Base-by-base conservation (phyloP, 2,113 vertebrate species). In the Prolemur simus region DNA sequence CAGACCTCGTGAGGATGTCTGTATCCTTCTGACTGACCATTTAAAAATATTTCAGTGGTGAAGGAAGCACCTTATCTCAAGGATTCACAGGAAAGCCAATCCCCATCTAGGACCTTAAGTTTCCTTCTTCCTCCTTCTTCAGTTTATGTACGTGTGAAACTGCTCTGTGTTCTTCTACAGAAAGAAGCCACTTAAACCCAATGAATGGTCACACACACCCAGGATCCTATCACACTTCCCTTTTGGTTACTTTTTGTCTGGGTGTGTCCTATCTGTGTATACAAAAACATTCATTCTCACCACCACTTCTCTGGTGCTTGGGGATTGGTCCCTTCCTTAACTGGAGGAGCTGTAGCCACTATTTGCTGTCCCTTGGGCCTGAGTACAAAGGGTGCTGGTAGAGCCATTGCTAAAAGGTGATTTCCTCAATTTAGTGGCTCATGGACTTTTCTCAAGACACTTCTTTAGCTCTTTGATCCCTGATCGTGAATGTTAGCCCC, bases 171-270 rank as follows among this genome's bases (percentile, higher is more conserved):
- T 83, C 27, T 49, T 77, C 63, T 64, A 47, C 2, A 10, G 68
- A 60, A 80, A 82, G 47, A 49, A 71, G 84, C 42, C 68, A 76
- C 52, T 81, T 64, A 87, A 21, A 71, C n/a, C 20, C 4, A 15
- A 3, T 1, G 14, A 21, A 13, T 0, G 27, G 25, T 71, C 17
- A 52, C 0, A 0, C 7, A 39, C 0, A 60, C 27, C 21, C 64
- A 77, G 29, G 47, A 32, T 27, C 29, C 37, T 18, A 49, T 45
- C 45, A 49, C 42, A 47, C n/a, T 47, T 47, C 49, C 29, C n/a
- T 39, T 52, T 27, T 39, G 27, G 25, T 66, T 66, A 34, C 32
- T 66, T 66, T 66, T 34, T 69, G 8, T 77, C 29, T 56, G 25
- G 15, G 20, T 27, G 32, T 58, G n/a, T 73, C 32, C 37, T 39